Percentiles rank a stretch among this genome's conserved stretches.
Evolutionary conservation across 2,113 vertebrate genomes (phyloP).

Genomic region (Trogon surrucura): DNA sequence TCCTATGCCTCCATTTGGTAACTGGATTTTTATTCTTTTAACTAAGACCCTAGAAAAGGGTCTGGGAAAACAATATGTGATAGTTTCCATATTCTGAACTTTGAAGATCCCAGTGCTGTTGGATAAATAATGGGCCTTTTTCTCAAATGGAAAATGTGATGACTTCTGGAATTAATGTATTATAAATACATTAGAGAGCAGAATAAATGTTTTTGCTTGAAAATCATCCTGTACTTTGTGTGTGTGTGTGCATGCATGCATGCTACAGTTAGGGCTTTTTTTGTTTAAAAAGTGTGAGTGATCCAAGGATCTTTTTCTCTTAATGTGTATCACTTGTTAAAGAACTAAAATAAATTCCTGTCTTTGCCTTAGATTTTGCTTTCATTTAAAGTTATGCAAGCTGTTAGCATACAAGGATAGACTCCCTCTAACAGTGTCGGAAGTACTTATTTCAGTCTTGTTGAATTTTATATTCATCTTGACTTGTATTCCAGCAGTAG

Average conservation of each 20-base stretch:
- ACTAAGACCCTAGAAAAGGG: background rate
- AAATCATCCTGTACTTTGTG: background rate
- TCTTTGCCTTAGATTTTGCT: background rate
- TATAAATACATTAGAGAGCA: background rate
- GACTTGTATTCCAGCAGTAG: background rate
- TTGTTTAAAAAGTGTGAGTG: background rate
- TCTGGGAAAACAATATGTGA: conserved; percentile 18
- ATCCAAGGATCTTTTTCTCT: background rate
- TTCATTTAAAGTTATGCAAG: background rate
- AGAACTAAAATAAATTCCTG: background rate
- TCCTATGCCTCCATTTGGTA: background rate
- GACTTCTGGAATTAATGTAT: conserved; percentile 14
- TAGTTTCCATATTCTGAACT: conserved; percentile 27
- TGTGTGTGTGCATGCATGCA: background rate
- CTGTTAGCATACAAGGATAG: background rate
- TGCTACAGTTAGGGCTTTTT: fast-evolving
- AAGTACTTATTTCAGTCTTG: background rate
- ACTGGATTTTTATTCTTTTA: background rate
- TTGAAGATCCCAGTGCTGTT: background rate
- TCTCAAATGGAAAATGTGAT: conserved; percentile 44
- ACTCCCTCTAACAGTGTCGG: background rate
- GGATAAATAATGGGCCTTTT: conserved; percentile 19
- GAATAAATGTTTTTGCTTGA: conserved; percentile 20
- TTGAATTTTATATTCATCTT: background rate
- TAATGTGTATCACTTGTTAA: background rate